Conservation (phyloP, 2,888 invertebrate genomes). For the Odiellus spinosus region DNA sequence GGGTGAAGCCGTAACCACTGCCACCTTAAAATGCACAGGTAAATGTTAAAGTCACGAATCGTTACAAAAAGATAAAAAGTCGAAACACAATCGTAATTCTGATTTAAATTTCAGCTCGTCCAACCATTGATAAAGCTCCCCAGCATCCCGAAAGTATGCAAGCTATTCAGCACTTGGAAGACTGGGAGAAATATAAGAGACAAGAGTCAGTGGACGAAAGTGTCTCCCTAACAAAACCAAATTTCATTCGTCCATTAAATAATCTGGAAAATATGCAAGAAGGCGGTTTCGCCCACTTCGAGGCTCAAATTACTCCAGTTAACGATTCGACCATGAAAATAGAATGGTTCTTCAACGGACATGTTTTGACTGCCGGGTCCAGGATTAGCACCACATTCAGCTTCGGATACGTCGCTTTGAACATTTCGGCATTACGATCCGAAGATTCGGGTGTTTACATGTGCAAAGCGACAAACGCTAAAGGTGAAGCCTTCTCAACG, state of each 20-base stretch:
- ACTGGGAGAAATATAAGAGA: slow-evolving; percentile 54
- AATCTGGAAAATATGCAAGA: slow-evolving; percentile 74
- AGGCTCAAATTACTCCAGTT: slow-evolving; percentile 78
- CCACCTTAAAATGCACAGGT: slow-evolving; percentile 64
- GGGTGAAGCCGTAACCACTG: slow-evolving; percentile 86
- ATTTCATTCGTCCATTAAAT: slow-evolving; percentile 71
- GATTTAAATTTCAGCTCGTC: slow-evolving; percentile 39
- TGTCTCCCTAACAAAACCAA: slow-evolving; percentile 43
- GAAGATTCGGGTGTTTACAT: slow-evolving; percentile 95
- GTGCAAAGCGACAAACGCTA: slow-evolving; percentile 73
- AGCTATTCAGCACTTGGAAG: slow-evolving; percentile 76
- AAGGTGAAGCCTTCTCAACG: slow-evolving; percentile 76
- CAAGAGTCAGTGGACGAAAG: slow-evolving; percentile 51
- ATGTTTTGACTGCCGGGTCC: slow-evolving; percentile 88
- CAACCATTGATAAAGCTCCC: slow-evolving; percentile 67
- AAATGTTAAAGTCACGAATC: no score
- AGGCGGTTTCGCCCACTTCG: slow-evolving; percentile 81
- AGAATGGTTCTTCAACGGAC: slow-evolving; percentile 65
- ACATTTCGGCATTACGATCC: slow-evolving; percentile 93
- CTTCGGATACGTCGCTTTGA: slow-evolving; percentile 95
- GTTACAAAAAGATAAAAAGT: no score
- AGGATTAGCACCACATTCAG: slow-evolving; percentile 94
- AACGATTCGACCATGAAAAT: slow-evolving; percentile 86
- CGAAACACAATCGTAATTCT: not conserved
- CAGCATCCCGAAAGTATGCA: slow-evolving; percentile 83